Conservation (phyloP, 30 jellyfish, hydroid and myxozoan species). For the Mastigias papua region DNA sequence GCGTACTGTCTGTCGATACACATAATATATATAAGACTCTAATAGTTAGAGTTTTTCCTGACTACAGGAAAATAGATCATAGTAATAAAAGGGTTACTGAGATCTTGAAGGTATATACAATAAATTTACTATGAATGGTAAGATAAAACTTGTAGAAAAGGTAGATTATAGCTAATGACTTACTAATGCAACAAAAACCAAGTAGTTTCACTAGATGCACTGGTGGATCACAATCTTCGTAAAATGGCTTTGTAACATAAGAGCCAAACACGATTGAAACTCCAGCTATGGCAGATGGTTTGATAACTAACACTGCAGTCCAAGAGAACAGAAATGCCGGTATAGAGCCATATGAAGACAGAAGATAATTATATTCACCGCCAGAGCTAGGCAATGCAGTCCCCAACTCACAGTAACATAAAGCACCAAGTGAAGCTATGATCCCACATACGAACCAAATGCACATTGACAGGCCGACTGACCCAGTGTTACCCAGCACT, state of each 20-base stretch:
- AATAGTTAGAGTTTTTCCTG: no score
- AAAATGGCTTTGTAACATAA: slow-evolving; percentile 80
- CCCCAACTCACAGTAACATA: slow-evolving; percentile 89
- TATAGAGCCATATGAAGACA: slow-evolving; percentile 75
- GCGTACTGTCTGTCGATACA: no score
- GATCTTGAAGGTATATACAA: no score
- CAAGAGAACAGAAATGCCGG: slow-evolving; percentile 88
- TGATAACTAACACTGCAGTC: slow-evolving; percentile 81
- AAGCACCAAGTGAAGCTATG: slow-evolving; percentile 79
- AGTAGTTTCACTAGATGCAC: slow-evolving; percentile 17
- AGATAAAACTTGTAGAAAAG: no score
- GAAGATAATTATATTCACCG: slow-evolving; percentile 74
- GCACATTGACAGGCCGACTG: slow-evolving; percentile 81
- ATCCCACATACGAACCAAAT: slow-evolving; percentile 88
- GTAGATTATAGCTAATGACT: not conserved
- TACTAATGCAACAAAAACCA: slow-evolving; percentile 65
- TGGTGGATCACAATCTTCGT: slow-evolving; percentile 71
- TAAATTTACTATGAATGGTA: no score
- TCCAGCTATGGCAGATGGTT: slow-evolving; percentile 87
- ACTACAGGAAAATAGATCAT: no score
- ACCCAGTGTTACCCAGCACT: slow-evolving; percentile 67
- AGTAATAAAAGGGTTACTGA: no score
- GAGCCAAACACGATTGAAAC: slow-evolving; percentile 76
- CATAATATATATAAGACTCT: no score
- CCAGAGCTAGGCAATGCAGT: slow-evolving; percentile 82